These are phyloP conservation scores for Numida meleagris DNA, from an alignment of 2,113 vertebrate genomes.

Conservation along the genomic window DNA sequence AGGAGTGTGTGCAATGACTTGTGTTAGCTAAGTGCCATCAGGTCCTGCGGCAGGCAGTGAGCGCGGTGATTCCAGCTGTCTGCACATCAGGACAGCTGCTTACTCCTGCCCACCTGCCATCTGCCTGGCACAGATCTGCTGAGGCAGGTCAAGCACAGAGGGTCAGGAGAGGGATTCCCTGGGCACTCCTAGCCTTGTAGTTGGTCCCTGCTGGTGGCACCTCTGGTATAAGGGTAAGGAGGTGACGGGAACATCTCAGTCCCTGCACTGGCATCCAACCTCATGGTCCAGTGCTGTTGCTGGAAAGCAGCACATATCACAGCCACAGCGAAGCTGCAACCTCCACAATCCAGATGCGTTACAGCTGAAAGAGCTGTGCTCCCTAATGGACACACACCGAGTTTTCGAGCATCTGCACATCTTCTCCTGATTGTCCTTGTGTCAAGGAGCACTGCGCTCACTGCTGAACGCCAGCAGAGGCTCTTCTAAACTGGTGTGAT, in stretches of 20 bases:
- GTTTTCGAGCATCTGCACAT: not conserved
- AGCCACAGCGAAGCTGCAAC: not conserved
- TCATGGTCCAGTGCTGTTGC: not conserved
- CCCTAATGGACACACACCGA: not conserved
- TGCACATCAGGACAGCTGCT: not conserved
- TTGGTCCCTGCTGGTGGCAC: not conserved
- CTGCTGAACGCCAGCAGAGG: not conserved
- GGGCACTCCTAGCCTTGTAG: not conserved
- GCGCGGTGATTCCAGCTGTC: not conserved
- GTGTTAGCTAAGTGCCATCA: not conserved
- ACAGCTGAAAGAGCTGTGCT: not conserved
- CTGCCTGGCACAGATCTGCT: not conserved
- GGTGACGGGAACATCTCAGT: not conserved
- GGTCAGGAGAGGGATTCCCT: not conserved
- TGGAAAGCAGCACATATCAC: not conserved
- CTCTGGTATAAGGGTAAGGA: not conserved
- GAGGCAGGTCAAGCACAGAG: not conserved
- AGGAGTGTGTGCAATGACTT: not conserved
- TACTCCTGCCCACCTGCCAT: not conserved
- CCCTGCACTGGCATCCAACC: not conserved
- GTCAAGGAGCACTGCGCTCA: not conserved
- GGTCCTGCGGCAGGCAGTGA: not conserved
- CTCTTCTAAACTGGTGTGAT: conserved; percentile 65
- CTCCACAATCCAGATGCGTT: not conserved
- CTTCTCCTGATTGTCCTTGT: not conserved